A percentile compares a stretch with the other conserved stretches of the same genome.
Conservation (phyloP, 2,888 invertebrate species). For the Timandra comae region DNA sequence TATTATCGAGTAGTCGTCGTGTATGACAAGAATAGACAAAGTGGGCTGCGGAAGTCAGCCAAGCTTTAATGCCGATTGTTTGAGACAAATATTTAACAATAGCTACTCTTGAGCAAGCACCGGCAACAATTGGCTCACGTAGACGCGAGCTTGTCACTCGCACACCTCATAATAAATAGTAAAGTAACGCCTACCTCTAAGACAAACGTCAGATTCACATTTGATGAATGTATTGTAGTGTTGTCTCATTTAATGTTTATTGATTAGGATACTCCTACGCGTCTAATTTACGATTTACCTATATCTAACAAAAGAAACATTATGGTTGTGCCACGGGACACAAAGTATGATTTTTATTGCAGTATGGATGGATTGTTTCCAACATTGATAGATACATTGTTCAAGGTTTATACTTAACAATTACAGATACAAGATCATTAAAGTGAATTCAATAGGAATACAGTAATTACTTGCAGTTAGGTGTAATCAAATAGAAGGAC, state of each 20-base stretch:
- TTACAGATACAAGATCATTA: conserved; percentile 30
- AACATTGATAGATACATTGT: conserved; percentile 27
- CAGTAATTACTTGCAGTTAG: conserved; percentile 14
- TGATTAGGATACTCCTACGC: conserved; percentile 25
- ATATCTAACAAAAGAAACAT: conserved; percentile 21
- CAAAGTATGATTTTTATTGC: conserved; percentile 35
- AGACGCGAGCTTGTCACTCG: conserved; percentile 39
- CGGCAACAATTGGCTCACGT: conserved; percentile 36
- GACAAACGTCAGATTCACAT: conserved; percentile 35
- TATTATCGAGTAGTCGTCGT: background rate
- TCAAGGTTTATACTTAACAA: conserved; percentile 35
- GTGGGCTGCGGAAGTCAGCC: conserved; percentile 1
- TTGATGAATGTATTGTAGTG: conserved; percentile 43
- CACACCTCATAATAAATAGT: conserved; percentile 42
- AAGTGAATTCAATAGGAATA: conserved; percentile 34
- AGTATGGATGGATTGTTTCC: conserved; percentile 26
- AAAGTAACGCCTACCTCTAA: conserved; percentile 39
- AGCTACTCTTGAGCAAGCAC: conserved; percentile 29
- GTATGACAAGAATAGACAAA: background rate
- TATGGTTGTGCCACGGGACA: conserved; percentile 26
- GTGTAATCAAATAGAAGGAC: conserved; percentile 19
- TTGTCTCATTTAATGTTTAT: conserved; percentile 34
- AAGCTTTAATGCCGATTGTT: conserved; percentile 16
- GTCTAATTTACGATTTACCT: conserved; percentile 8
- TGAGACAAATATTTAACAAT: conserved; percentile 39